Evolutionary conservation across 2,888 invertebrate genomes (phyloP).

Genomic region (Acleris literana): DNA sequence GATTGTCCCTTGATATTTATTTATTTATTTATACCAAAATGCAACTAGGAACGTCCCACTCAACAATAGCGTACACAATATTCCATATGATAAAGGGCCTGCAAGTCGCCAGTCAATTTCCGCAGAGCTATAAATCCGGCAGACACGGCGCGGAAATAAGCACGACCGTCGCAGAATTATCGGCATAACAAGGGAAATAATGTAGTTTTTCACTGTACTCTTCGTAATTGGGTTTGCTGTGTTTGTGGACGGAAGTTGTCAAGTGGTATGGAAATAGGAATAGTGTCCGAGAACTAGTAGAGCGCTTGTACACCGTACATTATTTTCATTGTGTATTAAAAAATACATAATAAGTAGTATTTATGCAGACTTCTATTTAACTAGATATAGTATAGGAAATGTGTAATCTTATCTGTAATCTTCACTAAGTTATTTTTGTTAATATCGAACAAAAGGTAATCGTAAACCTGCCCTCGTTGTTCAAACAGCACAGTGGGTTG

Average conservation of each 20-base stretch:
- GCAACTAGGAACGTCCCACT: background rate
- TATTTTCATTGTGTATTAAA: no score
- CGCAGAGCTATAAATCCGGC: conserved; percentile 70
- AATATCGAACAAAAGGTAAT: no score
- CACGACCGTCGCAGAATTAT: conserved; percentile 64
- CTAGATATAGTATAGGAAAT: no score
- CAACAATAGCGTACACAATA: conserved; percentile 10
- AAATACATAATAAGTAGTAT: no score
- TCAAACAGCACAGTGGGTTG: no score
- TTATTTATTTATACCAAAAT: background rate
- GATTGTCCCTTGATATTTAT: background rate
- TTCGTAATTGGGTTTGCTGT: conserved; percentile 43
- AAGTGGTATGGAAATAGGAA: background rate
- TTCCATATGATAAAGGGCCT: background rate
- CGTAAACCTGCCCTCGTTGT: no score
- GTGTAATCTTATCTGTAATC: no score
- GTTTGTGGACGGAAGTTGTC: background rate
- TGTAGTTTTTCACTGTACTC: conserved; percentile 67
- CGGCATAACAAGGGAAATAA: conserved; percentile 75
- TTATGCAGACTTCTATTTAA: no score
- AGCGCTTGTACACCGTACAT: no score
- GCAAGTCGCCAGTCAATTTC: conserved; percentile 68
- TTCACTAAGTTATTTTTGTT: no score
- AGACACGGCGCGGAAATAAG: conserved; percentile 74
- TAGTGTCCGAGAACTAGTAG: background rate